Evolutionary conservation across 2,888 invertebrate genomes (phyloP).

Genomic region (Tachina fera): DNA sequence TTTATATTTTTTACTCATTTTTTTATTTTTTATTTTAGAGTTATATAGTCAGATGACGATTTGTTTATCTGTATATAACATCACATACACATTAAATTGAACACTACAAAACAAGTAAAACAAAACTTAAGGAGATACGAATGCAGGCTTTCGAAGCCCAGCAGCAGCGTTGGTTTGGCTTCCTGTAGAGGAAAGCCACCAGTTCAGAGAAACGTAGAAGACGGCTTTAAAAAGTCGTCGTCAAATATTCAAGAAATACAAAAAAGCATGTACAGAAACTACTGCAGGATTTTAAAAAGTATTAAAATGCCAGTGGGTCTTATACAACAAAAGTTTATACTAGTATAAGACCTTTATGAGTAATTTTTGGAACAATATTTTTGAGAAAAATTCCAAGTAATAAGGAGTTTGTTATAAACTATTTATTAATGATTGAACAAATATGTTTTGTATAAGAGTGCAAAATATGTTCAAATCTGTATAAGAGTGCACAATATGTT

Average conservation of each 20-base stretch:
- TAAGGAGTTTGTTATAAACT: neutral
- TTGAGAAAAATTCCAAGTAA: neutral
- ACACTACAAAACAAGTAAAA: slow-evolving; percentile 83
- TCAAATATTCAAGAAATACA: slow-evolving; percentile 14
- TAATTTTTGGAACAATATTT: too few species aligned
- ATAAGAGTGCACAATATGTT: slow-evolving; percentile 3
- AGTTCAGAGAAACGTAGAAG: neutral
- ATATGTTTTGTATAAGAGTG: slow-evolving; percentile 13
- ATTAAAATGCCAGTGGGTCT: neutral
- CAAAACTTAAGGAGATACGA: slow-evolving; percentile 82
- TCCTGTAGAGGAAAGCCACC: neutral
- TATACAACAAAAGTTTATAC: too few species aligned
- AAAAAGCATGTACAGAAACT: slow-evolving; percentile 19
- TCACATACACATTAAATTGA: slow-evolving; percentile 81
- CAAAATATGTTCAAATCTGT: neutral
- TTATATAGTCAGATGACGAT: slow-evolving; percentile 76
- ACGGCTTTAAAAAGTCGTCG: neutral
- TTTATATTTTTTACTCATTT: neutral
- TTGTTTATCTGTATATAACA: slow-evolving; percentile 82
- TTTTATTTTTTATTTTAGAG: slow-evolving; percentile 41
- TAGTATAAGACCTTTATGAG: too few species aligned
- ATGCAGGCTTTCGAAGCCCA: neutral
- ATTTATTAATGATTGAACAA: neutral
- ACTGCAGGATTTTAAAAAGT: neutral
- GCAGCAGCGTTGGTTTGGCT: neutral